These are phyloP conservation scores for Myocastor coypus DNA, from an alignment of 2,113 vertebrate species.

Conservation along the genomic window DNA sequence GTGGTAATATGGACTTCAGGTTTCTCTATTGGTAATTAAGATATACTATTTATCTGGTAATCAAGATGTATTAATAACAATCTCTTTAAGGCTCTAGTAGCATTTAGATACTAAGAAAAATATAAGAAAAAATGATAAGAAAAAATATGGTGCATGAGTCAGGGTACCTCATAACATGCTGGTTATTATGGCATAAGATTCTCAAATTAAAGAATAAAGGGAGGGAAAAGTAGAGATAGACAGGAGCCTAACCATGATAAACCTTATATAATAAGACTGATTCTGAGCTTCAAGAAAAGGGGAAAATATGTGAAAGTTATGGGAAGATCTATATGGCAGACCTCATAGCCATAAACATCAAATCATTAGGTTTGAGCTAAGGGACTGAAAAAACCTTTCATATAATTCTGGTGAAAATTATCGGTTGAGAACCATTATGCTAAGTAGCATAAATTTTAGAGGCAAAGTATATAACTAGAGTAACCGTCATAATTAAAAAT, in stretches of 20 bases:
- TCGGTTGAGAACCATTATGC: background rate
- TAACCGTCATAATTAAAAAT: conserved; percentile 27
- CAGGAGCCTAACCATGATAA: background rate
- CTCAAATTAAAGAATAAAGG: background rate
- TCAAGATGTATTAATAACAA: background rate
- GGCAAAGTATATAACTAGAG: background rate
- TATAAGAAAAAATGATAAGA: too few species aligned
- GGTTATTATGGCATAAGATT: background rate
- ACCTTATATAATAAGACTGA: background rate
- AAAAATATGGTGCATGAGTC: background rate
- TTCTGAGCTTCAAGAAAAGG: background rate
- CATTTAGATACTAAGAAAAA: too few species aligned
- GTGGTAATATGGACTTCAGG: background rate
- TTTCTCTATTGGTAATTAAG: background rate
- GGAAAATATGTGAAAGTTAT: background rate
- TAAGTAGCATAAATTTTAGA: conserved; percentile 28
- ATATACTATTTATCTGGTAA: background rate
- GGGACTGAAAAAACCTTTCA: background rate
- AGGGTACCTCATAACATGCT: background rate
- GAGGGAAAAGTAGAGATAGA: background rate
- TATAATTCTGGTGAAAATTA: conserved; percentile 4
- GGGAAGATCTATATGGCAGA: background rate
- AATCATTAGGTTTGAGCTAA: background rate
- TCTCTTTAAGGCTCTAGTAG: background rate
- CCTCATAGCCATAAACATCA: background rate